phyloP scores from a whole-genome alignment of 2,797 vertebrate species.

The Notolepis coatsorum region DNA sequence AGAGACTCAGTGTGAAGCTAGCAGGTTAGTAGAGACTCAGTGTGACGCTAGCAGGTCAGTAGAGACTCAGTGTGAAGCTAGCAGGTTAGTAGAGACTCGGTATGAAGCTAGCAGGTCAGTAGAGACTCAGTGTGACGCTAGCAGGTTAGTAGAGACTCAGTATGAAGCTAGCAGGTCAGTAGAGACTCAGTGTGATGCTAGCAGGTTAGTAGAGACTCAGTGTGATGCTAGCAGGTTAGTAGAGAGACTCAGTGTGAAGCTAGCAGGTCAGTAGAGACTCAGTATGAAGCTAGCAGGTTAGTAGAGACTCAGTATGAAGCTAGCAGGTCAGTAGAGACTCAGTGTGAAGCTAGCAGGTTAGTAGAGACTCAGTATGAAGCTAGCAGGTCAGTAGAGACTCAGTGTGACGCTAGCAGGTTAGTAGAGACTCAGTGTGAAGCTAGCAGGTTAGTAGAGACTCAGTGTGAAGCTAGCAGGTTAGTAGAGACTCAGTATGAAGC shows the following conservation, averaged over 20 bases:
- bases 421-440: too few relatives aligned
- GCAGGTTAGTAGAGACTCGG: background rate
- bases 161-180: constrained; percentile 92
- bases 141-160: constrained; percentile 89
- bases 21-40: constrained; percentile 93
- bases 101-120: background rate
- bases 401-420: constrained; percentile 94
- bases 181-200: too few relatives aligned
- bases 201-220: background rate
- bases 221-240: background rate
- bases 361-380: background rate
- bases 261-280: too few relatives aligned
- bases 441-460: background rate
- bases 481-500: background rate
- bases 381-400: too few relatives aligned
- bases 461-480: background rate
- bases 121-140: background rate
- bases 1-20: background rate
- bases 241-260: background rate
- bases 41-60: constrained; percentile 92
- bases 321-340: background rate
- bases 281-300: constrained; percentile 94
- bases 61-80: too few relatives aligned
- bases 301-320: too few relatives aligned
- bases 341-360: background rate